Conservation (phyloP, 92 coral and sea anemone genomes). For the Bergia puertoricense region DNA sequence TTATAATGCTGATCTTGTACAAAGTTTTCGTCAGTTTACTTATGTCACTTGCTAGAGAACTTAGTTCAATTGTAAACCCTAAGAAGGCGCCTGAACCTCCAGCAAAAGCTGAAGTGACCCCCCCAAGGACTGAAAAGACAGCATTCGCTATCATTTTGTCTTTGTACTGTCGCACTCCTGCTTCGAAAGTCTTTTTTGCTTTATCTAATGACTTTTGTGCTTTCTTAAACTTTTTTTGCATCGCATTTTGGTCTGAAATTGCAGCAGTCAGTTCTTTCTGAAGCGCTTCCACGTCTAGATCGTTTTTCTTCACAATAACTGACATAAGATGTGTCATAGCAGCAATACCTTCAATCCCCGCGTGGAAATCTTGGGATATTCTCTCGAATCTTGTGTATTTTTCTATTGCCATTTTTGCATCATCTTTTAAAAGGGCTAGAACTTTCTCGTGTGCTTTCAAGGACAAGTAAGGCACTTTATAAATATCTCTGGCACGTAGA, state of each 20-base stretch:
- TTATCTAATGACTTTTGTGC: constrained; percentile 31
- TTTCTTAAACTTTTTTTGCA: constrained; percentile 44
- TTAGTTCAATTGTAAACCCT: constrained; percentile 36
- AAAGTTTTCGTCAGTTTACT: constrained; percentile 34
- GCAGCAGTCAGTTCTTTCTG: constrained; percentile 44
- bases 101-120: constrained; percentile 38
- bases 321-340: constrained; percentile 58
- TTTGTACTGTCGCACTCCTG: constrained; percentile 41
- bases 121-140: constrained; percentile 52
- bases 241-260: constrained; percentile 25
- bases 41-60: constrained; percentile 30
- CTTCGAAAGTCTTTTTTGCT: constrained; percentile 46
- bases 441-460: constrained; percentile 59
- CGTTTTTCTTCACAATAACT: constrained; percentile 53
- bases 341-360: constrained; percentile 51
- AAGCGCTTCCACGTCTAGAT: constrained; percentile 48
- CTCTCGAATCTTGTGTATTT: constrained; percentile 48
- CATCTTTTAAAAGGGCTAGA: constrained; percentile 54
- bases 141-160: constrained; percentile 51
- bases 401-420: constrained; percentile 62
- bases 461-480: constrained; percentile 53
- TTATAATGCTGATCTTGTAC: constrained; percentile 44
- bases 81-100: constrained; percentile 42
- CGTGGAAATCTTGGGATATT: constrained; percentile 37
- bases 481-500: constrained; percentile 42